These are phyloP conservation scores for Plebejus argus DNA, from an alignment of 2,888 invertebrate species.

Conservation along the genomic window DNA sequence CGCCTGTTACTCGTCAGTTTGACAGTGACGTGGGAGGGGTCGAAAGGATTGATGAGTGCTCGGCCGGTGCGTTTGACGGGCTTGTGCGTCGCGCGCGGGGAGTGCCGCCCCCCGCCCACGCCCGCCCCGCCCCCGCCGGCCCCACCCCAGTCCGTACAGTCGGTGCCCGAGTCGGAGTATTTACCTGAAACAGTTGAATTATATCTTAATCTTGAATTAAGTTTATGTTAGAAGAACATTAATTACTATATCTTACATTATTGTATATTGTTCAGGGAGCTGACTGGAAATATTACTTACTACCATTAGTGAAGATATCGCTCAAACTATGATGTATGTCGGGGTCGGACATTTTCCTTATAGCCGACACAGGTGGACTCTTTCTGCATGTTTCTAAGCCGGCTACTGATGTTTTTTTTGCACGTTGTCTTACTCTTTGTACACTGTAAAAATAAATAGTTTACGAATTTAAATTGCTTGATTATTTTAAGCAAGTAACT, in stretches of 20 bases:
- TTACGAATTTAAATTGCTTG: no score
- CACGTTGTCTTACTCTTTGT: conserved; percentile 82
- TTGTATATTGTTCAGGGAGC: background rate
- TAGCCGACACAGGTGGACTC: conserved; percentile 79
- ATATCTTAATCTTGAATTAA: no score
- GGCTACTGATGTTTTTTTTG: conserved; percentile 89
- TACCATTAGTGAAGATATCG: conserved; percentile 66
- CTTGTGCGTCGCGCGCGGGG: conserved; percentile 69
- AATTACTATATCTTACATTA: no score
- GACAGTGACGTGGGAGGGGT: conserved; percentile 97
- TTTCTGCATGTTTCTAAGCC: conserved; percentile 82
- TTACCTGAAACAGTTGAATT: conserved; percentile 52
- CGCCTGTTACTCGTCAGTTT: conserved; percentile 96
- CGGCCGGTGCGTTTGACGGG: conserved; percentile 87
- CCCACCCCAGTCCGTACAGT: conserved; percentile 56
- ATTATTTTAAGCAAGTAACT: no score
- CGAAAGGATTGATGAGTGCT: conserved; percentile 98
- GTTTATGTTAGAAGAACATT: no score
- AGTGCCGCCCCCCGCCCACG: conserved; percentile 49
- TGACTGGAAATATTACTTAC: background rate
- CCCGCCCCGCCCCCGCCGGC: conserved; percentile 46
- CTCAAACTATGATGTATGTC: conserved; percentile 89
- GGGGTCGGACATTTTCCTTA: conserved; percentile 92
- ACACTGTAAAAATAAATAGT: conserved; percentile 59
- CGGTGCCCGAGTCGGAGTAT: conserved; percentile 60